These are phyloP conservation scores for Drosophila busckii DNA, from an alignment of 1,140 invertebrate species.

Conservation along the genomic window DNA sequence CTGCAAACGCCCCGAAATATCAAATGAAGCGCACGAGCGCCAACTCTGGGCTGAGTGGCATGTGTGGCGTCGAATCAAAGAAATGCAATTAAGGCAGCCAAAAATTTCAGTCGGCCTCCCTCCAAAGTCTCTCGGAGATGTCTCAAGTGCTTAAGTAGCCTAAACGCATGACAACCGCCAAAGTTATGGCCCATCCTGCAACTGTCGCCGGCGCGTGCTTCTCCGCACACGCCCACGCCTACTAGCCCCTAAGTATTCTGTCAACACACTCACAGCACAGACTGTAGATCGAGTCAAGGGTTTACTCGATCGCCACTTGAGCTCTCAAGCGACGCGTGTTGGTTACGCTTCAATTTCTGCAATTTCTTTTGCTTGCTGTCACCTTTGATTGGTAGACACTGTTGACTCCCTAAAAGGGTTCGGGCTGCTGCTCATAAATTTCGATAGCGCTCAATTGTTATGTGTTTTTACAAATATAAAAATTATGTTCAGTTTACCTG, in stretches of 20 bases:
- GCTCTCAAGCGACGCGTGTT: conserved; percentile 22
- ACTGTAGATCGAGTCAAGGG: conserved; percentile 9
- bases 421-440: conserved; percentile 57
- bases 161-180: conserved; percentile 66
- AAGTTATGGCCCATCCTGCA: conserved; percentile 66
- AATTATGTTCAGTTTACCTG: conserved; percentile 9
- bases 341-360: conserved; percentile 32
- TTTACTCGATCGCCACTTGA: conserved; percentile 52
- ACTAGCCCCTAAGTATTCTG: conserved; percentile 52
- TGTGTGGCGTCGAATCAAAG: conserved; percentile 72
- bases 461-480: conserved; percentile 37
- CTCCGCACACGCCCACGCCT: conserved; percentile 21
- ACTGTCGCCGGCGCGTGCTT: conserved; percentile 59
- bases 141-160: conserved; percentile 74
- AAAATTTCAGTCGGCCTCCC: conserved; percentile 20
- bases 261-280: conserved; percentile 48
- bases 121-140: conserved; percentile 40
- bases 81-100: conserved; percentile 64
- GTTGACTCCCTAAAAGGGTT: conserved; percentile 60
- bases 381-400: too few species aligned
- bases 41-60: conserved; percentile 65
- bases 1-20: conserved; percentile 18
- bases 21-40: conserved; percentile 69
- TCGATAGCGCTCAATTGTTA: conserved; percentile 62
- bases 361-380: conserved; percentile 37